Conservation (phyloP, 2,888 invertebrate species). For the Nomada fucata region DNA sequence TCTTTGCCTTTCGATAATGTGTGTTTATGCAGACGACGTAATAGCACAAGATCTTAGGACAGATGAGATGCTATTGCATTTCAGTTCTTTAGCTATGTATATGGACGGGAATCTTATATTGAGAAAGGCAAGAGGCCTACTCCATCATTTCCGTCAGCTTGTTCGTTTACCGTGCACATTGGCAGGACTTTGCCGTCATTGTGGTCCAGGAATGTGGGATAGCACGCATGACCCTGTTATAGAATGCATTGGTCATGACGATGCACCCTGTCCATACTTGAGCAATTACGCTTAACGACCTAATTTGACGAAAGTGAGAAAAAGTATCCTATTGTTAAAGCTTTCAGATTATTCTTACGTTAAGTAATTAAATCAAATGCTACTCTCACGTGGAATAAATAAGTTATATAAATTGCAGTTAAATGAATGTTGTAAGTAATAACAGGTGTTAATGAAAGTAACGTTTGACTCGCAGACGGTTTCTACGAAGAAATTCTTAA, state of each 20-base stretch:
- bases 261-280: constrained; percentile 85
- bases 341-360: constrained; percentile 43
- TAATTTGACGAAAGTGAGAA: constrained; percentile 46
- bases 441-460: constrained; percentile 62
- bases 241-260: constrained; percentile 91
- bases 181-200: constrained; percentile 93
- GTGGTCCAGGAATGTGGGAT: constrained; percentile 98
- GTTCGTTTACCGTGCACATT: constrained; percentile 95
- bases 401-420: constrained; percentile 43
- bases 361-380: constrained; percentile 42
- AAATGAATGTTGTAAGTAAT: constrained; percentile 36
- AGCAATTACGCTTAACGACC: constrained; percentile 75
- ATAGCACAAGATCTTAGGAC: constrained; percentile 96
- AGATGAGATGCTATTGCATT: constrained; percentile 97
- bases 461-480: constrained; percentile 33
- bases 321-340: constrained; percentile 37
- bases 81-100: constrained; percentile 98
- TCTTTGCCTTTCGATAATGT: constrained; percentile 95
- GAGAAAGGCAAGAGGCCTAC: constrained; percentile 95
- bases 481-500: constrained; percentile 37
- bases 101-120: constrained; percentile 97
- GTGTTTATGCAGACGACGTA: constrained; percentile 96
- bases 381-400: constrained; percentile 44
- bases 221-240: constrained; percentile 95
- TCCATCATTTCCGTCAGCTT: constrained; percentile 95